Evolutionary conservation across 2,113 vertebrate species (phyloP).

Genomic region (Scatophagus argus): DNA sequence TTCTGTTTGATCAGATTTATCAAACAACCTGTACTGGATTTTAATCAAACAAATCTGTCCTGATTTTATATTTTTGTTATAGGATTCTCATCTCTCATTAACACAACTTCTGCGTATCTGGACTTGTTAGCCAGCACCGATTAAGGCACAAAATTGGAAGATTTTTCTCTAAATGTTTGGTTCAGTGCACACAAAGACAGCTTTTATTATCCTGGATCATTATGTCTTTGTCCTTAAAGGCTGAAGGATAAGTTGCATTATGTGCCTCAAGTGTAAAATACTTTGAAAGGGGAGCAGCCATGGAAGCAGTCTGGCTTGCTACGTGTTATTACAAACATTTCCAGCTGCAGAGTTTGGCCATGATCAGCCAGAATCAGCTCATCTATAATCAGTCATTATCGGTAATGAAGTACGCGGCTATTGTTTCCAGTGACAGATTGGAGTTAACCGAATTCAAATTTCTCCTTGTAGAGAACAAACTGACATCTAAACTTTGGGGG

Average conservation of each 20-base stretch:
- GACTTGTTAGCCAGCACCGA: background rate
- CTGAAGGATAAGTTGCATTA: constrained; percentile 38
- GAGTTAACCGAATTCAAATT: background rate
- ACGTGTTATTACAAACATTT: constrained; percentile 44
- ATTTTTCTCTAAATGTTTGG: background rate
- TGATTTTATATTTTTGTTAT: background rate
- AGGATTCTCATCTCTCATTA: background rate
- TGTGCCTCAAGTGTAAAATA: constrained; percentile 23
- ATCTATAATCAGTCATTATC: constrained; percentile 7
- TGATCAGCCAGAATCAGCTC: constrained; percentile 20
- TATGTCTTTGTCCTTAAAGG: constrained; percentile 33
- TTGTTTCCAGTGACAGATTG: constrained; percentile 5
- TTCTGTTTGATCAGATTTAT: background rate
- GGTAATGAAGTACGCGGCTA: background rate
- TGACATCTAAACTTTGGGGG: background rate
- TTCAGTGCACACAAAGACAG: constrained; percentile 43
- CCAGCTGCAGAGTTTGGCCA: constrained; percentile 44
- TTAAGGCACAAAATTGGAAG: constrained; percentile 8
- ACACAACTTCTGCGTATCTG: background rate
- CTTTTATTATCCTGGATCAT: constrained; percentile 39
- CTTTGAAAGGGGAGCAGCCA: background rate
- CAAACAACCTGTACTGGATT: background rate
- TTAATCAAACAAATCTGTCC: background rate
- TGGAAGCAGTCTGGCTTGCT: background rate
- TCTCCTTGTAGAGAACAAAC: background rate